These are phyloP conservation scores for Bombylius major DNA, from an alignment of 2,888 invertebrate species.

Conservation along the genomic window DNA sequence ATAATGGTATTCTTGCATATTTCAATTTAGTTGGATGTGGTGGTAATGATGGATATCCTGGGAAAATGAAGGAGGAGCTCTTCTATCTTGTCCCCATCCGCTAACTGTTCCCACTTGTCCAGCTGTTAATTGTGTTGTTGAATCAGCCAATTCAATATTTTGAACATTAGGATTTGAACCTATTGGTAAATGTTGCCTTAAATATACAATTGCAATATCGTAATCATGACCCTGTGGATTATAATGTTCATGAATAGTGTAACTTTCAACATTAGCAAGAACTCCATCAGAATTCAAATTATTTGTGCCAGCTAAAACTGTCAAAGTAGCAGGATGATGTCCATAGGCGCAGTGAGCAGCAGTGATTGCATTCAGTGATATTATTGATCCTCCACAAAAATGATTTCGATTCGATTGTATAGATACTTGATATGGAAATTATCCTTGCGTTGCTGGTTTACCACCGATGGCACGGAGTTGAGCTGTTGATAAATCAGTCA, in stretches of 20 bases:
- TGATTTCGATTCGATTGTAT: slow-evolving; percentile 29
- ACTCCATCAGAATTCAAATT: slow-evolving; percentile 26
- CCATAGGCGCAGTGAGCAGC: slow-evolving; percentile 34
- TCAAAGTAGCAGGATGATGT: slow-evolving; percentile 24
- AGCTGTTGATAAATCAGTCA: too few relatives aligned
- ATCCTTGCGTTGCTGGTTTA: slow-evolving; percentile 26
- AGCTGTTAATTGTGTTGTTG: slow-evolving; percentile 24
- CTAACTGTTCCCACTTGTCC: slow-evolving; percentile 30
- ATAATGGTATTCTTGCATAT: slow-evolving; percentile 29
- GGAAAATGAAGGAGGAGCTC: slow-evolving; percentile 22
- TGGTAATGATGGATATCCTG: too few relatives aligned
- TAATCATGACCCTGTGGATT: slow-evolving; percentile 28
- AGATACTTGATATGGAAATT: slow-evolving; percentile 37
- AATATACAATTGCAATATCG: slow-evolving; percentile 27
- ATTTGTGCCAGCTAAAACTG: too few relatives aligned
- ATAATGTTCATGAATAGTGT: slow-evolving; percentile 31
- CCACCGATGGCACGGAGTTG: slow-evolving; percentile 33
- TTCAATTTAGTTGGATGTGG: slow-evolving; percentile 24
- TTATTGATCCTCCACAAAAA: slow-evolving; percentile 32
- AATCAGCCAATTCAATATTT: slow-evolving; percentile 23
- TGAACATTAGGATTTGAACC: slow-evolving; percentile 17
- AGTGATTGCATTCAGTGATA: slow-evolving; percentile 26
- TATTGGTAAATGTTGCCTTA: slow-evolving; percentile 21
- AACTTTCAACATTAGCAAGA: slow-evolving; percentile 18
- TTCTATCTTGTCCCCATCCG: slow-evolving; percentile 31